These are phyloP conservation scores for Philaenus spumarius DNA, from an alignment of 1,140 invertebrate species.

Conservation along the genomic window DNA sequence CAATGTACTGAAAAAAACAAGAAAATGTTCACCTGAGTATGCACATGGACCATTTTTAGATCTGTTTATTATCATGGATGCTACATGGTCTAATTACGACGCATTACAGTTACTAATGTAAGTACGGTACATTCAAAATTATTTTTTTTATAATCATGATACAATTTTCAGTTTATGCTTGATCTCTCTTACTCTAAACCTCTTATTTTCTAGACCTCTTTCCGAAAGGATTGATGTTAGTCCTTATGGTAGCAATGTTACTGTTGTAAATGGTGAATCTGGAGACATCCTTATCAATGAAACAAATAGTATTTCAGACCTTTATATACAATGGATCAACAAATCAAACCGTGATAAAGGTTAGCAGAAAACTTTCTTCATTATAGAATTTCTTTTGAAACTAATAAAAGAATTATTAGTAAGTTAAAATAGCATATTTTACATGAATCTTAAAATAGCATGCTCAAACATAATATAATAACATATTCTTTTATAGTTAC, in stretches of 20 bases:
- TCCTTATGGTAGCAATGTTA: neutral
- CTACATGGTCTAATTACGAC: neutral
- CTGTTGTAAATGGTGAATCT: neutral
- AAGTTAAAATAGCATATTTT: no score
- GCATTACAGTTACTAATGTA: conserved; percentile 2
- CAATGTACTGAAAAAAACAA: neutral
- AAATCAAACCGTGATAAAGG: neutral
- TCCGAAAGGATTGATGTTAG: neutral
- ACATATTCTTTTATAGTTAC: no score
- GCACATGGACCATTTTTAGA: neutral
- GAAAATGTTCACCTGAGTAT: neutral
- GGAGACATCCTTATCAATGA: neutral
- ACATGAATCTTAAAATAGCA: no score
- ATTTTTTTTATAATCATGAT: neutral
- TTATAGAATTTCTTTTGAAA: no score
- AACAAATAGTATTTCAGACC: neutral
- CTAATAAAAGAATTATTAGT: no score
- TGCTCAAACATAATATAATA: no score
- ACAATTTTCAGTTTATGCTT: neutral
- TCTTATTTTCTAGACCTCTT: neutral
- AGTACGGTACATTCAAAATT: neutral
- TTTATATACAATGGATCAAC: neutral
- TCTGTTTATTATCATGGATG: conserved; percentile 1
- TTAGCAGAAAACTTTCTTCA: no score
- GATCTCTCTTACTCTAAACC: neutral